Evolutionary conservation across 2,797 vertebrate species (phyloP), one percentile per base, ranked within the genome.

Genomic region (Cryptoblepharus egeriae): DNA sequence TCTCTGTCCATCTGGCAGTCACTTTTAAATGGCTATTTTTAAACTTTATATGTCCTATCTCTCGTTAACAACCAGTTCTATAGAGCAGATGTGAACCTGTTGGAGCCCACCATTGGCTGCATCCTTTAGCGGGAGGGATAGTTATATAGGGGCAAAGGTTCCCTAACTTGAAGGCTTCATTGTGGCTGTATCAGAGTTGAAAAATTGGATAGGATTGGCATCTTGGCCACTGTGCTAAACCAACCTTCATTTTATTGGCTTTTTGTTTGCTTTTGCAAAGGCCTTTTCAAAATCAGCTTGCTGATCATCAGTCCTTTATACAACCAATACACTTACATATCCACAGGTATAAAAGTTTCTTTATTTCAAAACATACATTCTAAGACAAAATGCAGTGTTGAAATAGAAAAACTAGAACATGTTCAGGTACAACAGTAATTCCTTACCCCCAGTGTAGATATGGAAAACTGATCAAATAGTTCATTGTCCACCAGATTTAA

Each of bases 391-490:
- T 82, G 55, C 45, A 1, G 57, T 79, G 37, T 74, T 85, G 80
- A 67, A 90, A 58, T 35, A 30, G 1, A 73, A 52, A 84, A 64
- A 49, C 55, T 67, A 71, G n/a, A 83, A 88, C 61, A 88, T 92
- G 88, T 90, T 83, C 91, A 83, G 85, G 75, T 1, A 1, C 52
- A 87, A 77, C 81, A 89, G 84, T 80, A 89, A 84, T 79, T 2
- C 20, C 22, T n/a, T 6, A 26, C 32, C 37, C 10, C 30, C 39
- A 30, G 15, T 32, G 28, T 39, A 79, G 71, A 78, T 77, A 90
- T 39, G n/a, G 77, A 84, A 88, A 80, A 92, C 89, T 93, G 90
- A 93, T 90, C 80, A 91, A 68, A 71, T 91, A 92, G 91, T 86
- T 90, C 90, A 88, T 84, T 90, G 90, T 92, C 90, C 88, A 78